phyloP scores from a whole-genome alignment of 2,797 vertebrate species.

The Tarsius wallacei region DNA sequence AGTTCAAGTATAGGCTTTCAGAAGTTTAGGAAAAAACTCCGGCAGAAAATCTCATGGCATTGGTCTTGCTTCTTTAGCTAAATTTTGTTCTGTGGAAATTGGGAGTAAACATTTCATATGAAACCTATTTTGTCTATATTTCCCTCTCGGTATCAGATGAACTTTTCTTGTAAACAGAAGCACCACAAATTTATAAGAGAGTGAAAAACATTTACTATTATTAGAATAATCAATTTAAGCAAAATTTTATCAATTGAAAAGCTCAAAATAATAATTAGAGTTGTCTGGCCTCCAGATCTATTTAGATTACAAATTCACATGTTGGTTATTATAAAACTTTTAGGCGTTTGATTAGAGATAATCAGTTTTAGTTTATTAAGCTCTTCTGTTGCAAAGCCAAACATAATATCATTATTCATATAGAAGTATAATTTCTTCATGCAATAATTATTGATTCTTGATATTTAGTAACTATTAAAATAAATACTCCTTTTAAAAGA shows the following conservation, averaged over 20 bases:
- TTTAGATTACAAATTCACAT: conserved; percentile 56
- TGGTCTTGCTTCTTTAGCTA: background rate
- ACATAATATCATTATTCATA: conserved; percentile 71
- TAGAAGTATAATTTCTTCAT: conserved; percentile 46
- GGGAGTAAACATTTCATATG: background rate
- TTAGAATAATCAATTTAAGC: conserved; percentile 11
- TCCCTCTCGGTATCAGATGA: background rate
- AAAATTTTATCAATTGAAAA: conserved; percentile 47
- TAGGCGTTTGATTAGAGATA: conserved; percentile 71
- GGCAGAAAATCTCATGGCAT: background rate
- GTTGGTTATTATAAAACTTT: conserved; percentile 48
- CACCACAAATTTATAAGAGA: background rate
- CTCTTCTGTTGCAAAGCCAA: conserved; percentile 40
- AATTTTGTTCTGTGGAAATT: background rate
- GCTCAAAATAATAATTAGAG: conserved; percentile 30
- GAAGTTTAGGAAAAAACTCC: background rate
- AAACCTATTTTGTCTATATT: background rate
- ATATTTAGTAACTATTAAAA: conserved; percentile 69
- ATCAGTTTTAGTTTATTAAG: conserved; percentile 65
- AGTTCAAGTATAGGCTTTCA: background rate
- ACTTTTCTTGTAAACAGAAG: conserved; percentile 25
- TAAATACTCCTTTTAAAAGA: conserved; percentile 57
- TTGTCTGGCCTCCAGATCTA: background rate
- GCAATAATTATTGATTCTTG: conserved; percentile 53
- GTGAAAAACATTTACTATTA: background rate